Conservation (phyloP, 1,140 invertebrate species). For the Ganaspis sp. region DNA sequence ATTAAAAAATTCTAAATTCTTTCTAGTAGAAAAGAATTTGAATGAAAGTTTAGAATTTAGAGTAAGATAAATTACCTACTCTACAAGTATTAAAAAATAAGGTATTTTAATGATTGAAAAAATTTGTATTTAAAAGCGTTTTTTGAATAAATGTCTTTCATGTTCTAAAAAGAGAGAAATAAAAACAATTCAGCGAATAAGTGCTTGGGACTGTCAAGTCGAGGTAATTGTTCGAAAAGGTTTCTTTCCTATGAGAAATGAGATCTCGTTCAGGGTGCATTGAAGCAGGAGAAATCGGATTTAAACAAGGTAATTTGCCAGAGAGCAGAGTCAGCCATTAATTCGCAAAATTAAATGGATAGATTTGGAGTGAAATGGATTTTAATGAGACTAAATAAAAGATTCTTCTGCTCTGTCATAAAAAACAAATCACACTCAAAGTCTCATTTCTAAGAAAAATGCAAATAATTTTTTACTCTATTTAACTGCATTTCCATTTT, state of each 20-base stretch:
- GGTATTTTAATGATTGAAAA: too few relatives aligned
- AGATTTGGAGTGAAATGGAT: conserved; percentile 12
- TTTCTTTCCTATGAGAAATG: conserved; percentile 11
- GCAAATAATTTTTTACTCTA: neutral
- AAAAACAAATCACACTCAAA: neutral
- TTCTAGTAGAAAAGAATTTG: too few relatives aligned
- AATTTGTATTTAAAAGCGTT: too few relatives aligned
- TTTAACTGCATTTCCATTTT: neutral
- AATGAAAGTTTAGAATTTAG: too few relatives aligned
- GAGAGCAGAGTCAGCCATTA: neutral
- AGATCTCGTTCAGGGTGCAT: conserved; percentile 4
- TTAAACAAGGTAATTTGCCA: conserved; percentile 7
- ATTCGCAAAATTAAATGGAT: conserved; percentile 22
- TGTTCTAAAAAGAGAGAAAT: neutral
- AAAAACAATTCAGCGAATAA: neutral
- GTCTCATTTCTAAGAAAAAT: neutral
- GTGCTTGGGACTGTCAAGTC: neutral
- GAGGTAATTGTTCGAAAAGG: conserved; percentile 21
- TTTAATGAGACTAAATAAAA: conserved; percentile 4
- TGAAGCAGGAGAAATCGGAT: neutral
- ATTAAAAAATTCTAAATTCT: too few relatives aligned
- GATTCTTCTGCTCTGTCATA: neutral
- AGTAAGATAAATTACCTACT: too few relatives aligned
- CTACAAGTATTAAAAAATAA: too few relatives aligned
- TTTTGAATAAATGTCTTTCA: too few relatives aligned